These are phyloP conservation scores for Astropecten irregularis DNA, from an alignment of 53 echinoderm and acorn worm genomes.

Conservation along the genomic window DNA sequence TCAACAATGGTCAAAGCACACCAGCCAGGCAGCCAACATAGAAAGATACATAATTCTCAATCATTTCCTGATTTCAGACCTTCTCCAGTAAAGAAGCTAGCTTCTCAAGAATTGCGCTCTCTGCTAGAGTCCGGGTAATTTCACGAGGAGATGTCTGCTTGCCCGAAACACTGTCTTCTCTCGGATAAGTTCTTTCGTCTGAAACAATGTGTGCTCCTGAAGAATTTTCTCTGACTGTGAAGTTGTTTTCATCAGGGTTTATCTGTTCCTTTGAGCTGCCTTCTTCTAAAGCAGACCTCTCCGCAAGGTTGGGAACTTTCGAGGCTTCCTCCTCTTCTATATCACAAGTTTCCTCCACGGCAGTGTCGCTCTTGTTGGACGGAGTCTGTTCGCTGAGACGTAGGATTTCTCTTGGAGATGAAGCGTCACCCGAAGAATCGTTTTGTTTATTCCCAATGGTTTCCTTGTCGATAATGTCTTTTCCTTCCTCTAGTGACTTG, in stretches of 20 bases:
- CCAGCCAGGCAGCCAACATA: too few species aligned
- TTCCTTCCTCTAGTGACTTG: background rate
- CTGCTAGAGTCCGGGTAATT: background rate
- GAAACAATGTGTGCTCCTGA: background rate
- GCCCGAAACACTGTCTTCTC: background rate
- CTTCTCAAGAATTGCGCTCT: conserved; percentile 1
- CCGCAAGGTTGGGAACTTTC: background rate
- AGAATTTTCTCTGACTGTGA: background rate
- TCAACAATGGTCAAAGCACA: too few species aligned
- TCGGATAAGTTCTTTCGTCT: background rate
- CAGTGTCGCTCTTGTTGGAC: background rate
- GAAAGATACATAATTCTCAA: too few species aligned
- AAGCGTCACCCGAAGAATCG: background rate
- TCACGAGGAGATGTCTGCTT: background rate
- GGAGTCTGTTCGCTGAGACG: background rate
- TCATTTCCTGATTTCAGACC: conserved; percentile 26
- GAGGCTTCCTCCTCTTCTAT: too few species aligned
- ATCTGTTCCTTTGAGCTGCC: background rate
- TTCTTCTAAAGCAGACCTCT: background rate
- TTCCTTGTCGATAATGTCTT: background rate
- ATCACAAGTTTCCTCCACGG: background rate
- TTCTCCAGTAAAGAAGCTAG: background rate
- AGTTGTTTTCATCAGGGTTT: too few species aligned
- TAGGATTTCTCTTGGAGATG: background rate
- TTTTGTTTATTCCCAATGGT: background rate